Evolutionary conservation across 2,888 invertebrate genomes (phyloP).

Genomic region (Rhimphoctona megacephalus): DNA sequence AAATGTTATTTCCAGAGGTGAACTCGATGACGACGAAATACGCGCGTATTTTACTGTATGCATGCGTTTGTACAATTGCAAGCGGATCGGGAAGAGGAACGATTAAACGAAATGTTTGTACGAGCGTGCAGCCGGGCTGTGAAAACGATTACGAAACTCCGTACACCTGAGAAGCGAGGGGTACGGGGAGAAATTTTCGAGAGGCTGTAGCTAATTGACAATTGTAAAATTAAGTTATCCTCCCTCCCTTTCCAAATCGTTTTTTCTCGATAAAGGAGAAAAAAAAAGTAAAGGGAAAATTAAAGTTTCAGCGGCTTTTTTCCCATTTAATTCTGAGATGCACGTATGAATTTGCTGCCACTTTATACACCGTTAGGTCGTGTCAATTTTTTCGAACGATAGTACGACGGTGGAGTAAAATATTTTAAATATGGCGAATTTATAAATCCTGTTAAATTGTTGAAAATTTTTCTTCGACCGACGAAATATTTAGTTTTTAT

Average conservation of each 20-base stretch:
- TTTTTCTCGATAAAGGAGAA: slow-evolving; percentile 4
- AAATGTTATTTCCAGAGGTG: not conserved
- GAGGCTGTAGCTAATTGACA: slow-evolving; percentile 66
- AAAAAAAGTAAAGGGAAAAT: slow-evolving; percentile 2
- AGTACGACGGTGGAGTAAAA: not conserved
- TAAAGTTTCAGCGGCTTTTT: slow-evolving; percentile 27
- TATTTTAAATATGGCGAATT: not conserved
- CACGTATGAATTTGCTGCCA: not conserved
- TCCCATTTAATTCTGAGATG: slow-evolving; percentile 37
- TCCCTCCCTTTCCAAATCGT: not conserved
- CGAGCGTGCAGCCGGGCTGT: slow-evolving; percentile 68
- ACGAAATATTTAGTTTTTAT: not conserved
- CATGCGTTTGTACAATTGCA: slow-evolving; percentile 32
- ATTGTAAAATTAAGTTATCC: slow-evolving; percentile 15
- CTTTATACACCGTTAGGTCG: not conserved
- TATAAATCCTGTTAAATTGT: not conserved
- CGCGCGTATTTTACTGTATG: not conserved
- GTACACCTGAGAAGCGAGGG: slow-evolving; percentile 26
- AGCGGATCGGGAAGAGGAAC: slow-evolving; percentile 14
- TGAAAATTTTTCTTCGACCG: not conserved
- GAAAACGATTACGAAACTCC: slow-evolving; percentile 68
- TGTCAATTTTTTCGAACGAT: not conserved
- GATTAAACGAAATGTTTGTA: slow-evolving; percentile 10
- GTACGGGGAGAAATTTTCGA: slow-evolving; percentile 63
- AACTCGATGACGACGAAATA: not conserved